Evolutionary conservation across 37 sponge, comb jelly and placozoan genomes (phyloP).

Genomic region (Aphrocallistes beatrix): DNA sequence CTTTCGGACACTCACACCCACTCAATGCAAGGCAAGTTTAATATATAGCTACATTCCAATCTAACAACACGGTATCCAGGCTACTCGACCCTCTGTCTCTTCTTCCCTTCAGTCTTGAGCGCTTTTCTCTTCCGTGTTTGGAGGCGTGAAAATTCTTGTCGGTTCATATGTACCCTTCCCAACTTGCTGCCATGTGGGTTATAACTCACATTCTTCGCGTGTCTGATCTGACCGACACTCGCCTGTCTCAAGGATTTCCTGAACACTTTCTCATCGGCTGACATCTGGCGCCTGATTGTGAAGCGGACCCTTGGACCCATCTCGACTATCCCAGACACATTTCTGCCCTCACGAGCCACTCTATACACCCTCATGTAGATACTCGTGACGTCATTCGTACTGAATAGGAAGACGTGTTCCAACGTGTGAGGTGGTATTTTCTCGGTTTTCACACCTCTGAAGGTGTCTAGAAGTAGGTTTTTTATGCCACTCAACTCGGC

Average conservation of each 20-base stretch:
- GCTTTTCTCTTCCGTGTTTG: conserved; percentile 65
- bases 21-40: background rate
- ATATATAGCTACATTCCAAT: background rate
- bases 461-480: conserved; percentile 53
- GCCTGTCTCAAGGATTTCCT: conserved; percentile 63
- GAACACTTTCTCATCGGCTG: conserved; percentile 42
- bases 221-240: conserved; percentile 36
- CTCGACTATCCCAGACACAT: conserved; percentile 79
- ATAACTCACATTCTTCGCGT: conserved; percentile 68
- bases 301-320: conserved; percentile 79
- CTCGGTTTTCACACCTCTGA: conserved; percentile 44
- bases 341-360: conserved; percentile 26
- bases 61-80: background rate
- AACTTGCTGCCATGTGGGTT: conserved; percentile 80
- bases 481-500: background rate
- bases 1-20: no score
- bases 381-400: conserved; percentile 48
- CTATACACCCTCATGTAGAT: conserved; percentile 53
- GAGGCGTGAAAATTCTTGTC: conserved; percentile 71
- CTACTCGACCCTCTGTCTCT: background rate
- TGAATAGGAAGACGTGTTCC: conserved; percentile 71
- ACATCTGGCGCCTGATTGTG: conserved; percentile 46
- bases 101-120: conserved; percentile 27
- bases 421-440: conserved; percentile 56
- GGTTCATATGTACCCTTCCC: conserved; percentile 88